Evolutionary conservation across 2,888 invertebrate species (phyloP), one percentile per base, ranked within the genome.

Genomic region (Rhyacophila evoluta): DNA sequence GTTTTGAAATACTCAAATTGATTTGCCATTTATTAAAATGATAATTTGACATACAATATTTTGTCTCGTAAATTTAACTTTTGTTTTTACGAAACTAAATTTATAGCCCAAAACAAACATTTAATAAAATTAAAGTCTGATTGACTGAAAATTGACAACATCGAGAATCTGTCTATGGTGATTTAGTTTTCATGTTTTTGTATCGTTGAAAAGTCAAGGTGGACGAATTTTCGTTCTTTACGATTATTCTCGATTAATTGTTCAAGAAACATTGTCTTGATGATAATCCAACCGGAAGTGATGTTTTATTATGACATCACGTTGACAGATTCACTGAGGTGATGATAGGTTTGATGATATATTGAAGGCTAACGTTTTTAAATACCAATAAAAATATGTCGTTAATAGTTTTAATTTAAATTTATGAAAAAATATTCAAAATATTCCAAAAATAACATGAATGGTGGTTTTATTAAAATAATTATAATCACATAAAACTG

Each of bases 181-280:
- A 55, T 55, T 29, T 69, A 33, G 28, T 69, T 69, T 28, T 69
- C 12, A 69, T 69, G 33, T 69, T 69, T 69, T 5, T 69, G n/a
- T 33, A 15, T 28, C n/a, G n/a, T n/a, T 33, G 69, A 69, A 69
- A 69, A 69, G 69, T 69, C 69, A 69, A 69, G 69, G 69, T 28
- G 33, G 29, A 28, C 12, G 2, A 69, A 69, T 27, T 4, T 5
- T 69, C 28, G 12, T 69, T 69, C 55, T 55, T 55, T 55, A 55
- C 19, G 19, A 55, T 8, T 55, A 19, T 55, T 55, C 12, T 19
- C 55, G 19, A 55, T 55, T 19, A 19, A 19, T 25, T 2, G 0
- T 55, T 5, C 10, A 69, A n/a, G 15, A 69, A 29, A 69, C 28
- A 29, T 69, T 69, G 69, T 69, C 19, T 69, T 28, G 33, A 11